These are phyloP conservation scores for Galleria mellonella DNA, from an alignment of 1,140 invertebrate genomes.

Conservation along the genomic window DNA sequence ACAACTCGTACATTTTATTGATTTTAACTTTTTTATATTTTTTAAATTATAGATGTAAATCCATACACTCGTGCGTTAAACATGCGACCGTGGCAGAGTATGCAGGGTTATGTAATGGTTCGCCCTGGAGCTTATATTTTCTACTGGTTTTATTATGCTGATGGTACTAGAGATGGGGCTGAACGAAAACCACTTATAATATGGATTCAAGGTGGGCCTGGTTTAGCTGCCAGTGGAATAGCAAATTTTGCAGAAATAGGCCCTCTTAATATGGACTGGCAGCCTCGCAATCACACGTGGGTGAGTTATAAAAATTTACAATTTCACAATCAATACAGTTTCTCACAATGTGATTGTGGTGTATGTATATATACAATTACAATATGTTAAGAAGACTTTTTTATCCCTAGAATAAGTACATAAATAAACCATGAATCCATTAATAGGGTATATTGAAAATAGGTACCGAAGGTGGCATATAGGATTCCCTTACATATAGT, in stretches of 20 bases:
- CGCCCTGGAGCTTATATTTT: conserved; percentile 51
- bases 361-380: too few relatives aligned
- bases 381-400: too few relatives aligned
- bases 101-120: conserved; percentile 51
- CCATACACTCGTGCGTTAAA: conserved; percentile 40
- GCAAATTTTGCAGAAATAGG: conserved; percentile 61
- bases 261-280: conserved; percentile 47
- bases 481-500: too few relatives aligned
- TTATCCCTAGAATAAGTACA: too few relatives aligned
- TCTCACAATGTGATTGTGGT: too few relatives aligned
- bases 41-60: conserved; percentile 30
- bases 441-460: too few relatives aligned
- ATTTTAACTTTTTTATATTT: too few relatives aligned
- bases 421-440: too few relatives aligned
- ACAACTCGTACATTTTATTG: too few relatives aligned
- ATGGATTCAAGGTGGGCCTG: conserved; percentile 63
- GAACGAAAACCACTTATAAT: conserved; percentile 50
- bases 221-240: conserved; percentile 48
- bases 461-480: too few relatives aligned
- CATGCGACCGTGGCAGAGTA: conserved; percentile 31
- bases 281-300: conserved; percentile 62
- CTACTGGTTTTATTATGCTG: conserved; percentile 60
- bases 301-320: too few relatives aligned
- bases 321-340: too few relatives aligned
- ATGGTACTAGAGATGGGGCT: conserved; percentile 34